phyloP scores from a whole-genome alignment of 2,888 invertebrate genomes.

The Idaea dimidiata region DNA sequence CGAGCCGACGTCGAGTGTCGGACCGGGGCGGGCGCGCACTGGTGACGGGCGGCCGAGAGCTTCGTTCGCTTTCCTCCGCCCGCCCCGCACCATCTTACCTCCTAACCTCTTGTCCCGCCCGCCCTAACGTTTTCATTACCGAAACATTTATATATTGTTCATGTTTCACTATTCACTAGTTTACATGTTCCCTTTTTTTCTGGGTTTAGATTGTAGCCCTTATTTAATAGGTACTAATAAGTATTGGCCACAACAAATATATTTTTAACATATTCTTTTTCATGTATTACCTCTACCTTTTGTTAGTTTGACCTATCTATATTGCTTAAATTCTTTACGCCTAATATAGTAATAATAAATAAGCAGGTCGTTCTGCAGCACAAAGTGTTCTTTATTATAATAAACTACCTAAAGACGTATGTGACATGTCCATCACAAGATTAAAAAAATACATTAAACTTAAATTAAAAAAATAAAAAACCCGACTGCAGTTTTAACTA shows the following conservation, averaged over 20 bases:
- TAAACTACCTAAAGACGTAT: too few relatives aligned
- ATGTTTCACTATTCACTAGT: constrained; percentile 51
- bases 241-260: not conserved
- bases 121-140: constrained; percentile 44
- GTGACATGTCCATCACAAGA: too few relatives aligned
- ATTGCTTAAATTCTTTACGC: too few relatives aligned
- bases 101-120: constrained; percentile 43
- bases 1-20: constrained; percentile 82
- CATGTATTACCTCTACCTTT: too few relatives aligned
- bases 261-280: not conserved
- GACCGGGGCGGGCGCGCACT: constrained; percentile 78
- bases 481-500: too few relatives aligned
- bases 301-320: too few relatives aligned
- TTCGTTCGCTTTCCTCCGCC: constrained; percentile 39
- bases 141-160: constrained; percentile 53
- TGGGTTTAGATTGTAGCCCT: constrained; percentile 32
- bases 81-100: constrained; percentile 38
- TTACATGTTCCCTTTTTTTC: constrained; percentile 36
- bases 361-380: too few relatives aligned
- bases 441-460: too few relatives aligned
- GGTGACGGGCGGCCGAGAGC: constrained; percentile 47
- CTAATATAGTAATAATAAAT: too few relatives aligned
- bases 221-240: not conserved
- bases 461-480: too few relatives aligned
- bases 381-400: too few relatives aligned